Percentiles rank a stretch among this genome's conserved stretches.
Evolutionary conservation across 2,888 invertebrate genomes (phyloP).

Genomic region (Brenthis hecate): DNA sequence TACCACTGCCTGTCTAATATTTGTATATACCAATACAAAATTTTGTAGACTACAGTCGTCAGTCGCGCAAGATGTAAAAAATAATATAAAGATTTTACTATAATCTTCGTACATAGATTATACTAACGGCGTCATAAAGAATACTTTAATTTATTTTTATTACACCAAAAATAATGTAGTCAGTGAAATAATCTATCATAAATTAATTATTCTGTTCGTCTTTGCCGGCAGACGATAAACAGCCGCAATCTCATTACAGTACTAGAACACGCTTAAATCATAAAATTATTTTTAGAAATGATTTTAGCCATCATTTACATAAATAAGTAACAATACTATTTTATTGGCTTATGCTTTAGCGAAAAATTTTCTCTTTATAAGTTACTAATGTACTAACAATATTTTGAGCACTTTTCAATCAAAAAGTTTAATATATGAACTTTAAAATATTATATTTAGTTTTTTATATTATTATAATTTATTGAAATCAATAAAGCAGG

Average conservation of each 20-base stretch:
- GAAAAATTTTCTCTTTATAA: too few relatives aligned
- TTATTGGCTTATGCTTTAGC: neutral
- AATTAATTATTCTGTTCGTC: slow-evolving; percentile 45
- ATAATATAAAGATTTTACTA: too few relatives aligned
- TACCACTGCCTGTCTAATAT: too few relatives aligned
- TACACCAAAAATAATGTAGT: slow-evolving; percentile 42
- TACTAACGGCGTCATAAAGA: neutral
- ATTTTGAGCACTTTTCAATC: too few relatives aligned
- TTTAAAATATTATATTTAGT: too few relatives aligned
- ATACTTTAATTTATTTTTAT: neutral
- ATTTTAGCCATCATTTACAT: neutral
- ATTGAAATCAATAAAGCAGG: too few relatives aligned
- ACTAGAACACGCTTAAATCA: neutral
- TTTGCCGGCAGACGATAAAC: slow-evolving; percentile 7
- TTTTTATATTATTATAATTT: too few relatives aligned
- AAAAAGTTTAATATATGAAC: too few relatives aligned
- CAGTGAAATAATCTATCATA: slow-evolving; percentile 43
- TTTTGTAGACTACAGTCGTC: too few relatives aligned
- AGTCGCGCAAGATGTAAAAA: too few relatives aligned
- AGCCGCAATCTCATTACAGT: slow-evolving; percentile 3
- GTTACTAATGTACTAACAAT: too few relatives aligned
- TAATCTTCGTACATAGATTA: neutral
- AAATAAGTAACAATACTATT: neutral
- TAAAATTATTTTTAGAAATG: neutral
- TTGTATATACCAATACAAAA: too few relatives aligned